phyloP scores from a whole-genome alignment of 53 echinoderm and acorn worm species.

The Henricia sp. region DNA sequence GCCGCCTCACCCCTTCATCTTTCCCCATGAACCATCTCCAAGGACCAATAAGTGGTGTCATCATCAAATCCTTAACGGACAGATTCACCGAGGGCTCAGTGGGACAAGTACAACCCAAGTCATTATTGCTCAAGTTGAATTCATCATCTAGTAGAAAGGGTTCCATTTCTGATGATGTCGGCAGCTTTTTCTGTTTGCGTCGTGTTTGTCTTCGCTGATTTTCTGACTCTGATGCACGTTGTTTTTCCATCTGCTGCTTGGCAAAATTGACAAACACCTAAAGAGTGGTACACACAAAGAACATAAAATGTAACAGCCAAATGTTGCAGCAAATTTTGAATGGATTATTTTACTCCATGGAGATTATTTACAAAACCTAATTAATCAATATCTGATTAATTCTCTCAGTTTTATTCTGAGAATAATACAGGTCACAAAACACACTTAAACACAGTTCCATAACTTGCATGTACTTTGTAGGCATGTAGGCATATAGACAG shows the following conservation, averaged over 20 bases:
- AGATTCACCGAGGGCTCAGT: background rate
- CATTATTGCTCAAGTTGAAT: background rate
- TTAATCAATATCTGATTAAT: no score
- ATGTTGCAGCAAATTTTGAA: no score
- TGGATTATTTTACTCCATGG: no score
- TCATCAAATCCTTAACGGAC: background rate
- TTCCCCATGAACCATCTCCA: slow-evolving; percentile 10
- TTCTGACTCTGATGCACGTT: slow-evolving; percentile 46
- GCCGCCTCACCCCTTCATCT: background rate
- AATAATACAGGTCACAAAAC: no score
- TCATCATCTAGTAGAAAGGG: slow-evolving; percentile 44
- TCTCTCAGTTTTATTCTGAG: no score
- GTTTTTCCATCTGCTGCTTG: slow-evolving; percentile 86
- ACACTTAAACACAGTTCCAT: no score
- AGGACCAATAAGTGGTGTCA: slow-evolving; percentile 6
- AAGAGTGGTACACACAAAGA: background rate
- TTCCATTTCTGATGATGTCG: background rate
- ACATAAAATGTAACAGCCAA: background rate
- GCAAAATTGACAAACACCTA: slow-evolving; percentile 95
- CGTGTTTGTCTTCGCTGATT: background rate
- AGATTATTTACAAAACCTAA: no score
- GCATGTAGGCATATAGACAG: no score
- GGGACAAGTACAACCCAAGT: no score
- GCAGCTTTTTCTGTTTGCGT: background rate
- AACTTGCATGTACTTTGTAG: no score